Evolutionary conservation across 2,113 vertebrate genomes (phyloP), one percentile per base, ranked within the genome.

Genomic region (Entomyzon cyanotis): DNA sequence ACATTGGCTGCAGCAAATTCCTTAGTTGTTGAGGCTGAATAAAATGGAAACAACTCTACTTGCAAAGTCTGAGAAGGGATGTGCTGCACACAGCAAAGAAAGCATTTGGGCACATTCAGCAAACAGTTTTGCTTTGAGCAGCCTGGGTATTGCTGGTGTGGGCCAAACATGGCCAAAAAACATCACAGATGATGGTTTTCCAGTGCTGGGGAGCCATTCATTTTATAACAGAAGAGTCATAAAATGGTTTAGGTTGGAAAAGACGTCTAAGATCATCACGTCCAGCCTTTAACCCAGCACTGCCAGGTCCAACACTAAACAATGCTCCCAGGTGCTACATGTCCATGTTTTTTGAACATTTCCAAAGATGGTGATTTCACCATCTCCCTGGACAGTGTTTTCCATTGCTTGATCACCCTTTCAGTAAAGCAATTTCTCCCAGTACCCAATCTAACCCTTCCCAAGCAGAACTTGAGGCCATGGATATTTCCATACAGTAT

Each of bases 121-220:
- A 62, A 74, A 42, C 1, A 3, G 11, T 49, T 74, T 50, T 84
- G 9, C 5, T 15, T 78, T 78, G 64, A 70, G 10, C 49, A 79
- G 21, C 33, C 58, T 68, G 39, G 18, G 4, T 50, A 20, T 16
- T 75, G 64, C 18, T 67, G 9, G 7, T 31, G 3, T 59, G 52
- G 30, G 33, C 69, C 52, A 84, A 78, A 87, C 9, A 23, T 7
- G 15, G 11, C 35, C 15, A 62, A 39, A 12, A 19, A 70, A n/a
- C n/a, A 41, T 35, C 5, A 1, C 4, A 47, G 46, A 19, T 50
- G 35, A 28, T 35, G 11, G 7, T 16, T 67, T 42, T 46, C 23
- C 46, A 74, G 15, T 17, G 15, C 2, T 31, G 24, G 78, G 28
- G 8, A 9, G 12, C 14, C 1, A 1, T 33, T 70, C 0, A 0